A percentile compares a stretch with the other conserved stretches of the same genome.
Conservation (phyloP, 2,797 vertebrate species). For the Triplophysa yarkandensis region DNA sequence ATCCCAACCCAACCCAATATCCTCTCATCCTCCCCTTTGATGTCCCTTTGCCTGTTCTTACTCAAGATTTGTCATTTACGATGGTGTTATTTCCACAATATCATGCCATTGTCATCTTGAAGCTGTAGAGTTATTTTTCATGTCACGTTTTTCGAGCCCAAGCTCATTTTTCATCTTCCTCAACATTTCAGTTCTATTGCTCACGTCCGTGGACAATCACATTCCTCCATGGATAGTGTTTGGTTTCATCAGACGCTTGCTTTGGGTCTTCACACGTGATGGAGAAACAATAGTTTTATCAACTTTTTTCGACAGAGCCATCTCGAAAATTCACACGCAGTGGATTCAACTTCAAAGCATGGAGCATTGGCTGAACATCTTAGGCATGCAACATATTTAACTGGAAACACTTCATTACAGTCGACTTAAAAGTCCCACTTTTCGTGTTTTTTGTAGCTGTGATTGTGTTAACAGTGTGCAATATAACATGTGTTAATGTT, state of each 20-base stretch:
- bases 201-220: slow-evolving; percentile 1
- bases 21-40: background rate
- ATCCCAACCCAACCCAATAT: background rate
- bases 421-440: too few species aligned
- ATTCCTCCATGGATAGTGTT: background rate
- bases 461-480: too few species aligned
- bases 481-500: too few species aligned
- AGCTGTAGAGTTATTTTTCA: slow-evolving; percentile 23
- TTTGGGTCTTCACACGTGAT: slow-evolving; percentile 7
- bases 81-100: slow-evolving; percentile 10
- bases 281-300: background rate
- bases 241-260: background rate
- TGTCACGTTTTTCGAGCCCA: background rate
- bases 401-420: background rate
- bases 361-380: too few species aligned
- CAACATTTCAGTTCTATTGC: slow-evolving; percentile 7
- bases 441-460: too few species aligned
- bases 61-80: slow-evolving; percentile 17
- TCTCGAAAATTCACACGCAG: background rate
- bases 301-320: background rate
- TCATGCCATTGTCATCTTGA: slow-evolving; percentile 29
- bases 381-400: too few species aligned
- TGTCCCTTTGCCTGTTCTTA: background rate
- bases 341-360: background rate
- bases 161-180: slow-evolving; percentile 32